phyloP scores from a whole-genome alignment of 2,888 invertebrate genomes.

The Mythimna pallens region DNA sequence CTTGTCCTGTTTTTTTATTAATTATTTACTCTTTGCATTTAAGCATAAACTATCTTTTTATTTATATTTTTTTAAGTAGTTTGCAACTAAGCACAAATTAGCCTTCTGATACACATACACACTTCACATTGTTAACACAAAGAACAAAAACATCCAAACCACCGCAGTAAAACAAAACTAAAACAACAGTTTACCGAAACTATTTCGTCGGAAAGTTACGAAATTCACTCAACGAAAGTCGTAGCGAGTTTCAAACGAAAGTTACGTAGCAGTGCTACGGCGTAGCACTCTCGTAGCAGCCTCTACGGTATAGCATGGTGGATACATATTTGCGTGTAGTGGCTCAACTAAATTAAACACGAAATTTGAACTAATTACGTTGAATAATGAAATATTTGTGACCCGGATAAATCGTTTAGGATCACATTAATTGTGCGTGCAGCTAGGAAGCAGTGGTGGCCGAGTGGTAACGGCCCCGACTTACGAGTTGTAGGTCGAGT shows the following conservation, averaged over 20 bases:
- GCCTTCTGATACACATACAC: background rate
- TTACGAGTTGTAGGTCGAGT: too few relatives aligned
- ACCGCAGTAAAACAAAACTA: constrained; percentile 35
- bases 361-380: background rate
- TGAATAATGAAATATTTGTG: too few relatives aligned
- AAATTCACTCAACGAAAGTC: constrained; percentile 33
- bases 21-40: too few relatives aligned
- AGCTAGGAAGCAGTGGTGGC: too few relatives aligned
- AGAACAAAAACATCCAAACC: constrained; percentile 14
- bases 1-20: too few relatives aligned
- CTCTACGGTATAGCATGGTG: constrained; percentile 16
- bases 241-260: constrained; percentile 34
- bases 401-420: too few relatives aligned
- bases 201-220: constrained; percentile 42
- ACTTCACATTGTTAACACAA: constrained; percentile 9
- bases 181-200: constrained; percentile 31
- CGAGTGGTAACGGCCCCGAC: too few relatives aligned
- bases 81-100: background rate
- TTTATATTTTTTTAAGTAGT: too few relatives aligned
- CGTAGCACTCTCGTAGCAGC: constrained; percentile 38
- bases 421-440: too few relatives aligned
- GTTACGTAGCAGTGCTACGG: constrained; percentile 38
- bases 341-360: constrained; percentile 4
- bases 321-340: constrained; percentile 6
- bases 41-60: too few relatives aligned